Conservation (phyloP, 2,888 invertebrate genomes). For the Cosmia trapezina region DNA sequence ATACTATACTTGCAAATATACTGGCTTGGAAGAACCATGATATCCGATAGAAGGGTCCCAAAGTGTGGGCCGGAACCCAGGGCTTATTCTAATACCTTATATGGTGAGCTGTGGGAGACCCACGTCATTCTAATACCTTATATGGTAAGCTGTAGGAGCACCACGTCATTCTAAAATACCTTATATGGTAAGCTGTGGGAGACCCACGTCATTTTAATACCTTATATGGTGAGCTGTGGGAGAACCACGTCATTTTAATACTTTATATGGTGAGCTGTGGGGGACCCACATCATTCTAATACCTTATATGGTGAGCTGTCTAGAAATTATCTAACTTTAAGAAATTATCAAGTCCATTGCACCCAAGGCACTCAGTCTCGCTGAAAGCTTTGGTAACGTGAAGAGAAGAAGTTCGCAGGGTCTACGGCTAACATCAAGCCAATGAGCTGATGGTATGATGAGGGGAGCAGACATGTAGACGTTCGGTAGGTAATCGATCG, state of each 20-base stretch:
- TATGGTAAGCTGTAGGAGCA: not conserved
- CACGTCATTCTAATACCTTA: constrained; percentile 3
- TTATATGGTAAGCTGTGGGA: not conserved
- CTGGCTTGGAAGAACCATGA: not conserved
- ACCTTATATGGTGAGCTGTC: too few relatives aligned
- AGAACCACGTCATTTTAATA: not conserved
- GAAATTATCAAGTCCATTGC: not conserved
- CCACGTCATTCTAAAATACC: not conserved
- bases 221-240: too few relatives aligned
- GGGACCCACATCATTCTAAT: not conserved
- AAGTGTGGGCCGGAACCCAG: not conserved
- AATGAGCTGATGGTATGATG: not conserved
- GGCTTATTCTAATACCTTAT: not conserved
- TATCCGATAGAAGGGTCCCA: constrained; percentile 12
- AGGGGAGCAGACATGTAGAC: not conserved
- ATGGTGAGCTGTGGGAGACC: not conserved
- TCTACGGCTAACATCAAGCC: not conserved
- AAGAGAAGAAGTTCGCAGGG: not conserved
- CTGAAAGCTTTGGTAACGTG: too few relatives aligned
- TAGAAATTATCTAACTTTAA: too few relatives aligned
- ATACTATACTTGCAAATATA: constrained; percentile 3
- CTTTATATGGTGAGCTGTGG: not conserved
- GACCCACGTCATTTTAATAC: not conserved
- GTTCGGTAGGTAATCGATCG: not conserved
- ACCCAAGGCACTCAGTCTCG: too few relatives aligned